Evolutionary conservation across 2,797 vertebrate genomes (phyloP).

Genomic region (Pseudotriccus pelzelni): DNA sequence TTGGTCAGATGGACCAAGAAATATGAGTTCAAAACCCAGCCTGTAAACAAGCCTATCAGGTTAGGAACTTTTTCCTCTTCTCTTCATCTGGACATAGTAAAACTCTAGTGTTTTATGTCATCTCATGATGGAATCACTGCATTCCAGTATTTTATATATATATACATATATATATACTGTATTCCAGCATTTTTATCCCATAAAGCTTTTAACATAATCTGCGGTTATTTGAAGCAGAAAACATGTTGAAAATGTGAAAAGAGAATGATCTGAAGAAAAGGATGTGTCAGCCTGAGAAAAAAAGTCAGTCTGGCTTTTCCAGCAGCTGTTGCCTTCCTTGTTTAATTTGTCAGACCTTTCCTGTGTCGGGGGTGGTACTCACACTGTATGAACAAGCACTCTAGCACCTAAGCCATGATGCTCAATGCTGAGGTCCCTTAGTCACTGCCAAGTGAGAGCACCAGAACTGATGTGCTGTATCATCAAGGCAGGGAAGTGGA

Average conservation of each 20-base stretch:
- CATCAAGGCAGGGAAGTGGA: background rate
- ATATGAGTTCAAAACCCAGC: background rate
- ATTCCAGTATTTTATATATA: background rate
- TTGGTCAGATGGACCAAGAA: background rate
- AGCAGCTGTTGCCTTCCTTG: background rate
- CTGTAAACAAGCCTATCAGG: background rate
- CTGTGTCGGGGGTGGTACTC: background rate
- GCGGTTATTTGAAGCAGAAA: background rate
- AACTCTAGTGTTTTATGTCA: background rate
- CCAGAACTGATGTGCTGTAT: background rate
- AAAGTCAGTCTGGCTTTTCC: background rate
- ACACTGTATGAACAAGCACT: background rate
- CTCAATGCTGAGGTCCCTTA: background rate
- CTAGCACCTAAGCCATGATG: background rate
- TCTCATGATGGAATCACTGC: background rate
- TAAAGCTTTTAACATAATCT: background rate
- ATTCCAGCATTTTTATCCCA: background rate
- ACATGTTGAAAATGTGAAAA: background rate
- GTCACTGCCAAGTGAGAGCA: background rate
- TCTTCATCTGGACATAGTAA: background rate
- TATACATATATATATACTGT: no score
- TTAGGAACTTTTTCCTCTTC: background rate
- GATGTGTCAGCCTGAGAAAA: background rate
- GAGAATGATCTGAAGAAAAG: background rate
- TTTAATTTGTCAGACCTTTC: background rate